phyloP scores from a whole-genome alignment of 2,888 invertebrate genomes.

The Rhingia rostrata region DNA sequence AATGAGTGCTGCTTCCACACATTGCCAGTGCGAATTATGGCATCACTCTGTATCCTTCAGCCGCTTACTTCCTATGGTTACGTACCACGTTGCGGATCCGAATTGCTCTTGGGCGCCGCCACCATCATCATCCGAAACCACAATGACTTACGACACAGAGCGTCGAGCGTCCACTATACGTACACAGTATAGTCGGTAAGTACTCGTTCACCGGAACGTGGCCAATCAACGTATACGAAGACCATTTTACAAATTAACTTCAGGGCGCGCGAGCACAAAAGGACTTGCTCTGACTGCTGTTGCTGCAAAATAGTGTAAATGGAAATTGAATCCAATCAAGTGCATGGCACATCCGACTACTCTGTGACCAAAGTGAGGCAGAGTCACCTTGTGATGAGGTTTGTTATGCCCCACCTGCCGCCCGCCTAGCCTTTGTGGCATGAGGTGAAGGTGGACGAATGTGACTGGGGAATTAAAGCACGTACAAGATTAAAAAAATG shows the following conservation, averaged over 20 bases:
- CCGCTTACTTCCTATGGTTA: slow-evolving; percentile 44
- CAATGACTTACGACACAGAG: slow-evolving; percentile 18
- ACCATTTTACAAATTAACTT: slow-evolving; percentile 73
- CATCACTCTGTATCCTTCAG: slow-evolving; percentile 57
- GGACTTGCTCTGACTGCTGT: slow-evolving; percentile 39
- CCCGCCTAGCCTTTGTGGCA: neutral
- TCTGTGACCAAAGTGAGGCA: slow-evolving; percentile 61
- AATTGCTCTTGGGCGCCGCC: slow-evolving; percentile 35
- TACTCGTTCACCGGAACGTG: slow-evolving; percentile 50
- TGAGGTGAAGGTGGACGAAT: slow-evolving; percentile 1
- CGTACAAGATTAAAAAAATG: slow-evolving; percentile 83
- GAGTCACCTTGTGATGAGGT: slow-evolving; percentile 57
- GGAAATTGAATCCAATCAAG: slow-evolving; percentile 72
- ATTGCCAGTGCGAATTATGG: slow-evolving; percentile 58
- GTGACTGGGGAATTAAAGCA: slow-evolving; percentile 80
- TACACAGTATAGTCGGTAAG: neutral
- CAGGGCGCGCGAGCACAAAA: slow-evolving; percentile 63
- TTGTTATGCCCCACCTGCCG: neutral
- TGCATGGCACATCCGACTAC: slow-evolving; percentile 61
- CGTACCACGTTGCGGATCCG: slow-evolving; percentile 14
- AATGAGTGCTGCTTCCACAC: slow-evolving; percentile 27
- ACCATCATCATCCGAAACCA: neutral
- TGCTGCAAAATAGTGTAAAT: slow-evolving; percentile 54
- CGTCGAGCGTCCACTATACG: neutral
- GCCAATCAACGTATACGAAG: slow-evolving; percentile 64